Evolutionary conservation across 2,888 invertebrate genomes (phyloP).

Genomic region (Seira ritae): DNA sequence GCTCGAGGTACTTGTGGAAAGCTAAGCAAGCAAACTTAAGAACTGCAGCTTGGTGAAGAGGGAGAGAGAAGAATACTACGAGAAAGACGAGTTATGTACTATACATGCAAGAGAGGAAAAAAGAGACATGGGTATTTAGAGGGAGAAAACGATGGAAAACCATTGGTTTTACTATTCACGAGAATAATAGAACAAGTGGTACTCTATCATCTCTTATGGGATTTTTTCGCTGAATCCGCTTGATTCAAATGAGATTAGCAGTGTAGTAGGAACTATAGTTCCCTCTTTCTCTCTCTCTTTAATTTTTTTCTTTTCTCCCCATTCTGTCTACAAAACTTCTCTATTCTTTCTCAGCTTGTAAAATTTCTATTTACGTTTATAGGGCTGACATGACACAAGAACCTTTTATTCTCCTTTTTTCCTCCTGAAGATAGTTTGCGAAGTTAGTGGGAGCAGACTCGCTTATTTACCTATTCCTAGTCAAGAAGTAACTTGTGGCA

Average conservation of each 20-base stretch:
- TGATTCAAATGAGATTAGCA: conserved; percentile 71
- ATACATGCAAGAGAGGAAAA: no score
- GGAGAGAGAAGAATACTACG: not conserved
- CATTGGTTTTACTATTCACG: conserved; percentile 53
- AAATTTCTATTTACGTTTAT: conserved; percentile 42
- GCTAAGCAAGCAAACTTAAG: conserved; percentile 58
- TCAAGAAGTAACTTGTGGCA: conserved; percentile 45
- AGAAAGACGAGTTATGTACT: conserved; percentile 28
- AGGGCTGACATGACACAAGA: conserved; percentile 54
- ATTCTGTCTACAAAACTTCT: conserved; percentile 11
- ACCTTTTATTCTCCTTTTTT: conserved; percentile 35
- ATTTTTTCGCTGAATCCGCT: conserved; percentile 69
- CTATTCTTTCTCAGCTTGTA: conserved; percentile 41
- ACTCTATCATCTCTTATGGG: conserved; percentile 67
- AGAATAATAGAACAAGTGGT: conserved; percentile 67
- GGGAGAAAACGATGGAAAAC: conserved; percentile 36
- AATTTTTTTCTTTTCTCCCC: not conserved
- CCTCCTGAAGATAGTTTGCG: conserved; percentile 17
- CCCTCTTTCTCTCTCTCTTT: conserved; percentile 16
- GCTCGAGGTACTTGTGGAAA: conserved; percentile 57
- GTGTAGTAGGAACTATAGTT: conserved; percentile 49
- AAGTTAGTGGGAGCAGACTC: not conserved
- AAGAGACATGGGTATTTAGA: not conserved
- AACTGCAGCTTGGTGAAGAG: not conserved
- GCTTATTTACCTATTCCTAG: conserved; percentile 16